Evolutionary conservation across 2,797 vertebrate species (phyloP).

Genomic region (Lutjanus argentimaculatus): DNA sequence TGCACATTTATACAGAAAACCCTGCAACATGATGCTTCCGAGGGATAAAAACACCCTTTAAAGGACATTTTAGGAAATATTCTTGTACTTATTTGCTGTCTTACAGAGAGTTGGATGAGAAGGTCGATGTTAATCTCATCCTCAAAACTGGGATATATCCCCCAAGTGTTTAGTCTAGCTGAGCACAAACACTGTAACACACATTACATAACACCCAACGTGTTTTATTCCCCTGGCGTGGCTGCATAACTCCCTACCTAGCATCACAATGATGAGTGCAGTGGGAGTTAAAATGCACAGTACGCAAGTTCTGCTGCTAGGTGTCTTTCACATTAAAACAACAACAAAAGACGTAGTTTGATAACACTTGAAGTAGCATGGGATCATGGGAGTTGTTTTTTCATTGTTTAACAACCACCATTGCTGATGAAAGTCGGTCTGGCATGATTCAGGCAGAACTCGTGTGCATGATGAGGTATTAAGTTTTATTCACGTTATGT

Average conservation of each 20-base stretch:
- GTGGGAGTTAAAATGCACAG: not conserved
- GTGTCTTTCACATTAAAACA: too few species aligned
- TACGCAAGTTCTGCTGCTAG: too few species aligned
- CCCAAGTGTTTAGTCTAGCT: conserved; percentile 7
- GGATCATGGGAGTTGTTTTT: too few species aligned
- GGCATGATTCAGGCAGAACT: too few species aligned
- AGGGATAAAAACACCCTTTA: not conserved
- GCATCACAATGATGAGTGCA: not conserved
- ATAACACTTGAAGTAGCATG: too few species aligned
- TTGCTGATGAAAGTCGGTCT: too few species aligned
- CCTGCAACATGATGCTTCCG: not conserved
- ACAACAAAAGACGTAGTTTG: too few species aligned
- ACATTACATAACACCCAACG: not conserved
- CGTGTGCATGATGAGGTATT: too few species aligned
- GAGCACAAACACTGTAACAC: conserved; percentile 1
- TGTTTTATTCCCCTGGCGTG: not conserved
- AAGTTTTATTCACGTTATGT: too few species aligned
- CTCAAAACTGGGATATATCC: not conserved
- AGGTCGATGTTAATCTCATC: conserved; percentile 30
- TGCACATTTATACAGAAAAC: conserved; percentile 22
- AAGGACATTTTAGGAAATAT: conserved; percentile 21
- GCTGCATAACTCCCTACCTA: not conserved
- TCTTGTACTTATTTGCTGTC: not conserved
- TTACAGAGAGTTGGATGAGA: not conserved
- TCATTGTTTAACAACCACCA: too few species aligned